Evolutionary conservation across 92 coral and sea anemone genomes (phyloP).

Genomic region (Paragorgia papillata): DNA sequence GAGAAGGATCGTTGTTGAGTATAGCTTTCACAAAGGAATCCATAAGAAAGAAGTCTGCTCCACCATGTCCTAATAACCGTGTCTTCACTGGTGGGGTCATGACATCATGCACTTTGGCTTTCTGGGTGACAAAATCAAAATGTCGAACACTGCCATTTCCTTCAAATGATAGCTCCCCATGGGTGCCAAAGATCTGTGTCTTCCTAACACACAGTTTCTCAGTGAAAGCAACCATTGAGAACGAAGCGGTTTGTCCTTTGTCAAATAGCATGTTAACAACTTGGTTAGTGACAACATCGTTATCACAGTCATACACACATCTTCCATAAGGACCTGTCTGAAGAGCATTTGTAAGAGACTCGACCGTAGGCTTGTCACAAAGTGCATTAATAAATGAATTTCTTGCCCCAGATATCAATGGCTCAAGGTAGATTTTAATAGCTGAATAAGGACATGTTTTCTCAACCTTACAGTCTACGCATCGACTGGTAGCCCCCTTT

Average conservation of each 20-base stretch:
- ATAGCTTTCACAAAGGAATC: slow-evolving; percentile 10
- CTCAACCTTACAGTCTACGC: slow-evolving; percentile 28
- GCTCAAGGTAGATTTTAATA: slow-evolving; percentile 11
- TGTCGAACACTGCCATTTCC: slow-evolving; percentile 1
- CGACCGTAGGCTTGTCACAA: background rate
- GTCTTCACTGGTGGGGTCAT: background rate
- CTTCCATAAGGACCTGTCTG: slow-evolving; percentile 25
- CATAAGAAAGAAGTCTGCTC: slow-evolving; percentile 37
- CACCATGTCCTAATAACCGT: slow-evolving; percentile 7
- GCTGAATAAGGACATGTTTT: slow-evolving; percentile 36
- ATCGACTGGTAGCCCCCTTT: slow-evolving; percentile 9
- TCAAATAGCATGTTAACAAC: slow-evolving; percentile 31
- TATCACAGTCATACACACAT: slow-evolving; percentile 35
- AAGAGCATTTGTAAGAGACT: background rate
- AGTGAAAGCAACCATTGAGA: slow-evolving; percentile 36
- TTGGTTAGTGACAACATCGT: slow-evolving; percentile 21
- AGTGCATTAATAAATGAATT: background rate
- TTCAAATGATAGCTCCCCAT: slow-evolving; percentile 33
- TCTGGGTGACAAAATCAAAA: slow-evolving; percentile 10
- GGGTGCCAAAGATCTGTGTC: slow-evolving; percentile 23
- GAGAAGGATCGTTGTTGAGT: slow-evolving; percentile 22
- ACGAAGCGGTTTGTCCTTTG: slow-evolving; percentile 17
- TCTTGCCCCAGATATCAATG: background rate
- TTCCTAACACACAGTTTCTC: slow-evolving; percentile 11
- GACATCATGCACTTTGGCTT: background rate